Evolutionary conservation across 2,888 invertebrate genomes (phyloP).

Genomic region (Clunio marinus): DNA sequence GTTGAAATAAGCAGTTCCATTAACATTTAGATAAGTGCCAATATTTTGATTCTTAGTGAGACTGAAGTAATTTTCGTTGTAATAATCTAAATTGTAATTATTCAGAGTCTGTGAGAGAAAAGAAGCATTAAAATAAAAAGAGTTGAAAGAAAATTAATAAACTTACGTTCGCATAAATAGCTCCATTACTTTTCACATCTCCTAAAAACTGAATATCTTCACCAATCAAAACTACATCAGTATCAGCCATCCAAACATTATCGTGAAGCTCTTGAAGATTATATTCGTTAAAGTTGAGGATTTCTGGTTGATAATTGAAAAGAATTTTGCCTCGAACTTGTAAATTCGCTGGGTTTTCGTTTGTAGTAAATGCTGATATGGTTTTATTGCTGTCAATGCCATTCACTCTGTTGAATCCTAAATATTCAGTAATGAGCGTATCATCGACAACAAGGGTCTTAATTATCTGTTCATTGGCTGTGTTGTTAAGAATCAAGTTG

Average conservation of each 20-base stretch:
- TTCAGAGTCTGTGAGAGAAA: background rate
- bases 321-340: background rate
- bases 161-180: background rate
- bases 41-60: background rate
- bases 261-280: background rate
- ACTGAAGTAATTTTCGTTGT: background rate
- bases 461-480: background rate
- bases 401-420: background rate
- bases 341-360: background rate
- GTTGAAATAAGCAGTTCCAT: background rate
- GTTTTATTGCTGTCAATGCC: background rate
- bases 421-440: background rate
- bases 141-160: background rate
- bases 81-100: background rate
- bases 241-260: background rate
- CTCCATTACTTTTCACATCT: background rate
- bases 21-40: background rate
- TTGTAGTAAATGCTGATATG: background rate
- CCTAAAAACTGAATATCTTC: background rate
- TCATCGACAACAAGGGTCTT: background rate
- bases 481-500: constrained; percentile 18
- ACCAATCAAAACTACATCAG: background rate
- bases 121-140: background rate
- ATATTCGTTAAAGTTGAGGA: background rate
- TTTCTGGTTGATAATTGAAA: background rate